Evolutionary conservation across 2,888 invertebrate genomes (phyloP).

Genomic region (Sepiola atlantica): DNA sequence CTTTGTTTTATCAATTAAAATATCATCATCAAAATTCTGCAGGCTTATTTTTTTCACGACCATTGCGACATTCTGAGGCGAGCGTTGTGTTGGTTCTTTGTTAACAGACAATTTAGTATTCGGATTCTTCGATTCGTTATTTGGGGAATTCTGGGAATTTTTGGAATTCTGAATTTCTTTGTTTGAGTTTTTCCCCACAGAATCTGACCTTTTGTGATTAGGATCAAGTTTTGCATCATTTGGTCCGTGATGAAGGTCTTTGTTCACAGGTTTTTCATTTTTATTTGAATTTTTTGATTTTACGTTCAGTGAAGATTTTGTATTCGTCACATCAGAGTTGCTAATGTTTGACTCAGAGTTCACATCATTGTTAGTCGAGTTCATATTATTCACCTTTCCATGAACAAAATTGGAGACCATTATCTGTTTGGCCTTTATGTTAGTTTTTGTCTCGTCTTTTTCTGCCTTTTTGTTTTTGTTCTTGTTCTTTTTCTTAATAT

Average conservation of each 20-base stretch:
- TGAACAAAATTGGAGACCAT: slow-evolving; percentile 36
- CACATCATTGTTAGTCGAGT: background rate
- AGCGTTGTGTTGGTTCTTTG: background rate
- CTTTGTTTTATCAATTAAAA: background rate
- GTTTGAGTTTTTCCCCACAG: background rate
- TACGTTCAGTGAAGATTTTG: background rate
- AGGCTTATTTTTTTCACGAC: slow-evolving; percentile 32
- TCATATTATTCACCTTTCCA: background rate
- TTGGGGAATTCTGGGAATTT: background rate
- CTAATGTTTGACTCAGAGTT: background rate
- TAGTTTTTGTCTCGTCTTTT: slow-evolving; percentile 40
- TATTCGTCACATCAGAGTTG: background rate
- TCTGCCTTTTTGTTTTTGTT: slow-evolving; percentile 55
- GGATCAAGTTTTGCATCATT: background rate
- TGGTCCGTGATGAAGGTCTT: background rate
- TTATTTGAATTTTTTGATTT: background rate
- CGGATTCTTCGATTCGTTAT: background rate
- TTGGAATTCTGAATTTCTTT: background rate
- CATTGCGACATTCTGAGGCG: background rate
- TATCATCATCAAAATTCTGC: background rate
- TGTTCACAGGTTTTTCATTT: background rate
- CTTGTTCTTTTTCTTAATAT: slow-evolving; percentile 62
- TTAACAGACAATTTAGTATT: background rate
- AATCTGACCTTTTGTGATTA: background rate
- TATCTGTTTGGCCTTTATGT: background rate